Evolutionary conservation across 2,888 invertebrate species (phyloP).

Genomic region (Megalurothrips usitatus): DNA sequence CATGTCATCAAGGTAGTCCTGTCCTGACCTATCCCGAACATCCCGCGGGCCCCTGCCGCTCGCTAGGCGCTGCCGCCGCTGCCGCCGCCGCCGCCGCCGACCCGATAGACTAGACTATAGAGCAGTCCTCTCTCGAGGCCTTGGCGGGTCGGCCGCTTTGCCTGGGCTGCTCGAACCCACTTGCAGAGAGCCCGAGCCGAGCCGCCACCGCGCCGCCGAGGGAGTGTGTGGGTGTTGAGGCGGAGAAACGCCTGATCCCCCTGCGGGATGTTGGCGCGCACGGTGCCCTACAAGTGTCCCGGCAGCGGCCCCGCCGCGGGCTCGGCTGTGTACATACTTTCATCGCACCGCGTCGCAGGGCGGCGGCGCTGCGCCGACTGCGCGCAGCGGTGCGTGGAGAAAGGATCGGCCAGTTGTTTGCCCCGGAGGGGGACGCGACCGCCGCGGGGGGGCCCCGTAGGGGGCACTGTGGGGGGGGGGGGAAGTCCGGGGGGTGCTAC

Average conservation of each 20-base stretch:
- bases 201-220: background rate
- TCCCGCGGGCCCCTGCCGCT: background rate
- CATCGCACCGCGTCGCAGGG: background rate
- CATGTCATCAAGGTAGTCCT: background rate
- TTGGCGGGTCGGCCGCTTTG: too few species aligned
- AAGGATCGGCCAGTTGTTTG: too few species aligned
- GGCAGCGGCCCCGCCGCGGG: too few species aligned
- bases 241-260: background rate
- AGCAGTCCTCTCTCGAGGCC: background rate
- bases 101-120: background rate
- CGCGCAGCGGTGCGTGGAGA: background rate
- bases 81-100: background rate
- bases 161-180: background rate
- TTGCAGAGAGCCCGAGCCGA: background rate
- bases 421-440: too few species aligned
- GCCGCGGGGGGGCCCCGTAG: background rate
- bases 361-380: background rate
- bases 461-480: too few species aligned
- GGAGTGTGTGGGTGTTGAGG: too few species aligned
- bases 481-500: too few species aligned
- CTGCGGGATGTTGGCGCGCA: too few species aligned
- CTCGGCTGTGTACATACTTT: too few species aligned
- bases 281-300: too few species aligned
- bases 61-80: background rate
- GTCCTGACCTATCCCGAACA: slow-evolving; percentile 11